phyloP scores from a whole-genome alignment of 2,797 vertebrate species.

The Tolypeutes matacus region DNA sequence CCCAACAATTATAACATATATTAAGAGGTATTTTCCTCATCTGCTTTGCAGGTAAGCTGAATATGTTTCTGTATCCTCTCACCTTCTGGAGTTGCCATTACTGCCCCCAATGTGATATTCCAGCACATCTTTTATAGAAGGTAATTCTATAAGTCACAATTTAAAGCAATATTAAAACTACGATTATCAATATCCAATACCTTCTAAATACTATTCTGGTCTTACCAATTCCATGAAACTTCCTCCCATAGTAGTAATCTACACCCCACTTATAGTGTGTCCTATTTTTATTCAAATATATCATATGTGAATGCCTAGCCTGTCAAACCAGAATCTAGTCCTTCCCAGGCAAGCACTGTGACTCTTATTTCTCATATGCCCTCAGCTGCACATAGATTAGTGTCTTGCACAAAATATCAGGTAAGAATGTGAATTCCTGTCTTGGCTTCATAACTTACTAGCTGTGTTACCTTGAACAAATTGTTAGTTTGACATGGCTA shows the following conservation, averaged over 20 bases:
- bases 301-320: not conserved
- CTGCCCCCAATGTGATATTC: not conserved
- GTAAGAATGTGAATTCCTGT: not conserved
- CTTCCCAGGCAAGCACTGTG: not conserved
- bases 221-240: not conserved
- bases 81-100: not conserved
- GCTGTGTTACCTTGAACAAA: not conserved
- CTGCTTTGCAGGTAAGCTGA: not conserved
- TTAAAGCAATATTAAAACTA: constrained; percentile 47
- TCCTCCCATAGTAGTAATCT: constrained; percentile 5
- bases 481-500: not conserved
- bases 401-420: constrained; percentile 5
- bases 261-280: not conserved
- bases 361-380: not conserved
- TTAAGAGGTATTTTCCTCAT: constrained; percentile 26
- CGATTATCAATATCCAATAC: not conserved
- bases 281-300: constrained; percentile 23
- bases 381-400: not conserved
- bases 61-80: not conserved
- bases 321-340: not conserved
- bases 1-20: not conserved
- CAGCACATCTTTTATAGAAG: not conserved
- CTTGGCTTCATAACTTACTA: not conserved
- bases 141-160: constrained; percentile 33
- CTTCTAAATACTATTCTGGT: constrained; percentile 36